phyloP scores from a whole-genome alignment of 2,113 vertebrate genomes.

The Clarias gariepinus region DNA sequence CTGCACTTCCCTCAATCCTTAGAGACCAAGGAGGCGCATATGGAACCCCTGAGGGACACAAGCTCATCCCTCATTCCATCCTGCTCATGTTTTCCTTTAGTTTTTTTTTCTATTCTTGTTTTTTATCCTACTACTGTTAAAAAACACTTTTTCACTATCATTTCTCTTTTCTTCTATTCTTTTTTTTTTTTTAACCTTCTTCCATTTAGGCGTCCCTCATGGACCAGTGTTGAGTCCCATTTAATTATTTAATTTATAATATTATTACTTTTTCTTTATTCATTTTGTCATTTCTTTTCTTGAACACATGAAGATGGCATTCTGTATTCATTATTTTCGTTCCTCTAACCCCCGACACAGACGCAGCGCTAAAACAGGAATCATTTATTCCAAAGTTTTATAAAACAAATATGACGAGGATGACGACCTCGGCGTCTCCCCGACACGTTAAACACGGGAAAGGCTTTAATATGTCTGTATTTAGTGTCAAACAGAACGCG shows the following conservation, averaged over 20 bases:
- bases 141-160: neutral
- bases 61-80: constrained; percentile 47
- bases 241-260: too few species aligned
- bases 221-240: constrained; percentile 6
- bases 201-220: constrained; percentile 39
- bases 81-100: neutral
- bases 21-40: constrained; percentile 61
- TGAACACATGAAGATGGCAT: neutral
- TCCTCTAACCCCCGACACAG: too few species aligned
- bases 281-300: neutral
- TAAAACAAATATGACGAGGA: constrained; percentile 1
- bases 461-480: constrained; percentile 16
- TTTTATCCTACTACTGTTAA: neutral
- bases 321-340: neutral
- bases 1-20: constrained; percentile 69
- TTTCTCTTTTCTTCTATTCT: constrained; percentile 4
- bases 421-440: constrained; percentile 6
- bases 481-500: constrained; percentile 31
- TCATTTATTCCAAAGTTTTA: constrained; percentile 13
- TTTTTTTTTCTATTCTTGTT: neutral
- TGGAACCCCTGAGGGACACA: constrained; percentile 58
- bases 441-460: constrained; percentile 11
- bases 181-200: too few species aligned
- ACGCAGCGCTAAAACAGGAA: neutral
- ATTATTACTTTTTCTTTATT: too few species aligned